Conservation (phyloP, 2,797 vertebrate genomes). For the Graptemys geographica region DNA sequence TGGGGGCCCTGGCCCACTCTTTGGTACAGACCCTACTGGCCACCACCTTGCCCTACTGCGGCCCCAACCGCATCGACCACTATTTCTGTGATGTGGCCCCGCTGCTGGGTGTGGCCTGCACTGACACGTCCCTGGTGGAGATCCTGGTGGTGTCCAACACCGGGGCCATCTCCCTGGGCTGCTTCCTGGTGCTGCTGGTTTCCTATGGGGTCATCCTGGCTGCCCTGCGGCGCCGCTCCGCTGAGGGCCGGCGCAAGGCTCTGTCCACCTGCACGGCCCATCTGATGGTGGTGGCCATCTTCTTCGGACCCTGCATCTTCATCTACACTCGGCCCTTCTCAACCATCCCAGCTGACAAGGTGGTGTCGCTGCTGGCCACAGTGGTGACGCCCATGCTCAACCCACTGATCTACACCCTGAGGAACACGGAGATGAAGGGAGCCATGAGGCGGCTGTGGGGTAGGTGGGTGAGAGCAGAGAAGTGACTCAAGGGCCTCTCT, state of each 20-base stretch:
- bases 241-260: slow-evolving; percentile 14
- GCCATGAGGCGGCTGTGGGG: slow-evolving; percentile 27
- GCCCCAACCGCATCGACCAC: background rate
- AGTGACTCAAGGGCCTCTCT: too few relatives aligned
- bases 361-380: slow-evolving; percentile 54
- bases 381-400: slow-evolving; percentile 58
- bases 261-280: slow-evolving; percentile 46
- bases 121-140: background rate
- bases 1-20: background rate
- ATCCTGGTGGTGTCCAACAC: slow-evolving; percentile 6
- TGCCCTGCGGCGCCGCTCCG: background rate
- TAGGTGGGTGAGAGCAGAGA: background rate
- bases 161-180: slow-evolving; percentile 40
- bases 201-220: slow-evolving; percentile 43
- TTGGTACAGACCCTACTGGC: background rate
- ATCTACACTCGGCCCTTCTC: slow-evolving; percentile 56
- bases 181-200: slow-evolving; percentile 40
- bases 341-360: slow-evolving; percentile 50
- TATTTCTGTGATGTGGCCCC: slow-evolving; percentile 37
- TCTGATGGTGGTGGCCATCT: slow-evolving; percentile 53
- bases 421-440: slow-evolving; percentile 57
- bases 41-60: slow-evolving; percentile 2
- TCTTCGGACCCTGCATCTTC: slow-evolving; percentile 53
- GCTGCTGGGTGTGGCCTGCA: background rate
- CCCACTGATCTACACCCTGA: slow-evolving; percentile 53